Evolutionary conservation across 2,888 invertebrate genomes (phyloP).

Genomic region (Thera britannica): DNA sequence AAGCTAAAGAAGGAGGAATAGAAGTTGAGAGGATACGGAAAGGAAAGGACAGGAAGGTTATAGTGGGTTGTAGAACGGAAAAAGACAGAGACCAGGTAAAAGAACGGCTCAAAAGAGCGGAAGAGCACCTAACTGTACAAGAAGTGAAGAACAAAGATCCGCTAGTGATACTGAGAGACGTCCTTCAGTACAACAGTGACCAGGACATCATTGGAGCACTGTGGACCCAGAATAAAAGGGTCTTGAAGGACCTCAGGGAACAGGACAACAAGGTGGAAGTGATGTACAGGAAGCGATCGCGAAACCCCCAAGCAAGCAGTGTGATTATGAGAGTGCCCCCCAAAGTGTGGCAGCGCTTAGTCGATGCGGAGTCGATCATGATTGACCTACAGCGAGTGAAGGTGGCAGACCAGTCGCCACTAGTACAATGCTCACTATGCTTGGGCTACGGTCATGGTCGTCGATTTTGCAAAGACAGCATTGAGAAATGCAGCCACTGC

Average conservation of each 20-base stretch:
- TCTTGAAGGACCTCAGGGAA: background rate
- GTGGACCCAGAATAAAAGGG: background rate
- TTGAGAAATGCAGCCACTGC: background rate
- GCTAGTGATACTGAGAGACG: background rate
- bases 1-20: background rate
- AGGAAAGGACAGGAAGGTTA: constrained; percentile 15
- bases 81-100: background rate
- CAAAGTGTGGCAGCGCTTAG: background rate
- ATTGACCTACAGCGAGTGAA: constrained; percentile 3
- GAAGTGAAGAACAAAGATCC: background rate
- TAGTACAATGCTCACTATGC: too few species aligned
- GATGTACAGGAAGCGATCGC: background rate
- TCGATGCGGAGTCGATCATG: background rate
- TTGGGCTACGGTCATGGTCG: too few species aligned
- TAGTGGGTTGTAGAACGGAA: background rate
- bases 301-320: background rate
- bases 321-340: background rate
- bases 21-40: background rate
- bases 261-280: too few species aligned
- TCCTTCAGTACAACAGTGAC: background rate
- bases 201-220: background rate
- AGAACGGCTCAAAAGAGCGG: constrained; percentile 5
- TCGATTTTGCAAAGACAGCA: background rate
- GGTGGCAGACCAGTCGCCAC: background rate
- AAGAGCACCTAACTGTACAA: background rate